These are phyloP conservation scores for Lasioglossum zephyrum DNA, from an alignment of 2,888 invertebrate genomes.

Conservation along the genomic window DNA sequence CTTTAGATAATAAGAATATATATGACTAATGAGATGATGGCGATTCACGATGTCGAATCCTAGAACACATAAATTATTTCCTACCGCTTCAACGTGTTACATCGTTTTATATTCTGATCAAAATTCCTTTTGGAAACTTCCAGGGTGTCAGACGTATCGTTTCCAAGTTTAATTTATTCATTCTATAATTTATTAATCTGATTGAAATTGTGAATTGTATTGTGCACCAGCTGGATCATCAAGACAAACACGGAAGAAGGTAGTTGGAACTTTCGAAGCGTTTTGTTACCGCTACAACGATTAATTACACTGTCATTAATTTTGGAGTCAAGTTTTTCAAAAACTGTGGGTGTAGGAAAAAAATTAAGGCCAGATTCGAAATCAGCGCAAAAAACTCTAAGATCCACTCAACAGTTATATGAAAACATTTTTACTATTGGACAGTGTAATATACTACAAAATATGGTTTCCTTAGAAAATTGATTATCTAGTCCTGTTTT, in stretches of 20 bases:
- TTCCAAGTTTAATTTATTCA: not conserved
- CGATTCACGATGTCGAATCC: not conserved
- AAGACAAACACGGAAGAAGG: too few relatives aligned
- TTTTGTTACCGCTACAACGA: too few relatives aligned
- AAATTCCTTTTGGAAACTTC: not conserved
- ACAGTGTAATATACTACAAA: too few relatives aligned
- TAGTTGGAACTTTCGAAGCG: too few relatives aligned
- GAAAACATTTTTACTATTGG: too few relatives aligned
- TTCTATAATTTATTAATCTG: not conserved
- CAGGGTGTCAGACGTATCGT: not conserved
- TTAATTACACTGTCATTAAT: too few relatives aligned
- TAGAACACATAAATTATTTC: not conserved
- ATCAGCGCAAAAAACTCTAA: too few relatives aligned
- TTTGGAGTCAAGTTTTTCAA: too few relatives aligned
- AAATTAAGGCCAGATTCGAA: too few relatives aligned
- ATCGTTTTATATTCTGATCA: not conserved
- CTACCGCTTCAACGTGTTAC: not conserved
- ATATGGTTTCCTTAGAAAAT: not conserved
- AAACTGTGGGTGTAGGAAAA: too few relatives aligned
- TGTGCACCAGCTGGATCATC: too few relatives aligned
- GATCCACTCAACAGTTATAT: too few relatives aligned
- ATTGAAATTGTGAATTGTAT: not conserved
- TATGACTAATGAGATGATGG: not conserved
- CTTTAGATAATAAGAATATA: constrained; percentile 7
- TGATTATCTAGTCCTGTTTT: not conserved